Evolutionary conservation across 2,888 invertebrate species (phyloP).

Genomic region (Cataglyphis albicans): DNA sequence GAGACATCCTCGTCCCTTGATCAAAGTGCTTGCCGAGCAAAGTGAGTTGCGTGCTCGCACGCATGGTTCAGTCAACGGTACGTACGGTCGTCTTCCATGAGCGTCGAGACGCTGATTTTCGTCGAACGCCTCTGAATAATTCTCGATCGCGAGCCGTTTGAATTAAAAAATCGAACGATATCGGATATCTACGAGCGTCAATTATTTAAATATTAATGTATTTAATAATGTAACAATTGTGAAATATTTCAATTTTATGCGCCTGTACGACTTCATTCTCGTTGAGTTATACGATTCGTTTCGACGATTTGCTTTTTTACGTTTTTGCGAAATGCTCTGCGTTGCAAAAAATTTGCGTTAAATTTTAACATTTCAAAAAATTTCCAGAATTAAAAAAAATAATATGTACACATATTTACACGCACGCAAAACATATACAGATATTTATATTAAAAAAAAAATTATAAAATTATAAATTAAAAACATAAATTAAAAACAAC

Average conservation of each 20-base stretch:
- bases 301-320: neutral
- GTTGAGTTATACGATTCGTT: neutral
- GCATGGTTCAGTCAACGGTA: slow-evolving; percentile 30
- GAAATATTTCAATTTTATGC: neutral
- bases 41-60: slow-evolving; percentile 28
- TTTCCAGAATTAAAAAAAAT: neutral
- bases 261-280: neutral
- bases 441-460: too few relatives aligned
- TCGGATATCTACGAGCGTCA: neutral
- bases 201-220: neutral
- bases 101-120: slow-evolving; percentile 39
- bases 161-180: neutral
- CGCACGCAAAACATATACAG: too few relatives aligned
- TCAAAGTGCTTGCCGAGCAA: slow-evolving; percentile 60
- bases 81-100: neutral
- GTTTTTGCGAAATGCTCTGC: neutral
- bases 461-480: too few relatives aligned
- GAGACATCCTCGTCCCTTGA: slow-evolving; percentile 55
- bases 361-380: neutral
- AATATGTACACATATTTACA: neutral
- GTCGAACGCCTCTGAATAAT: slow-evolving; percentile 11
- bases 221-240: neutral
- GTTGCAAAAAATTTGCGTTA: neutral
- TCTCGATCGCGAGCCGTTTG: neutral
- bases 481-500: too few relatives aligned